Evolutionary conservation across 2,113 vertebrate genomes (phyloP).

Genomic region (Hypanus sabinus): DNA sequence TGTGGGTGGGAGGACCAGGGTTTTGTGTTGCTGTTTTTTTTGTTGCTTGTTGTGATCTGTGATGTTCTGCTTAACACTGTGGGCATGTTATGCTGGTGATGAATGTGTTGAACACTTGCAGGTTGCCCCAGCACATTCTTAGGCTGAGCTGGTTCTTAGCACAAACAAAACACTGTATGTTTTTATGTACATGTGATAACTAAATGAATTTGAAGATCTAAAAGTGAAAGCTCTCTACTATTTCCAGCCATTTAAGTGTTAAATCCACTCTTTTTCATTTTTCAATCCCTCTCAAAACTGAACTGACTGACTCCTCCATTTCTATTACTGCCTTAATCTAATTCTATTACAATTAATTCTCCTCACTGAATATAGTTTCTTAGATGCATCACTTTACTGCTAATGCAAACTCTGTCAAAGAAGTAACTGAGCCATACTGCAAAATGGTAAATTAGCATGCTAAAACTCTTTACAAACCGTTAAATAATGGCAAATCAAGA

Average conservation of each 20-base stretch:
- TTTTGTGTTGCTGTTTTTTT: no score
- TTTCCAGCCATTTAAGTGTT: not conserved
- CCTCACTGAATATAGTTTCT: not conserved
- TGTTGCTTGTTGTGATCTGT: no score
- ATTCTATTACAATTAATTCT: not conserved
- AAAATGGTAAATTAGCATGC: not conserved
- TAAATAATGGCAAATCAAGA: not conserved
- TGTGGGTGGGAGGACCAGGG: no score
- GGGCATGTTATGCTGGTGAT: no score
- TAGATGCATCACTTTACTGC: not conserved
- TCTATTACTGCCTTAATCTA: not conserved
- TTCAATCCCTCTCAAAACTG: not conserved
- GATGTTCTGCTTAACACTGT: no score
- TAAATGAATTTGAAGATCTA: no score
- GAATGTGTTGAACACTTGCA: no score
- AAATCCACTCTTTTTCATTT: not conserved
- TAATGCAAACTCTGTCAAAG: not conserved
- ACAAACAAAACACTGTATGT: no score
- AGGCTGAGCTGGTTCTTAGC: no score
- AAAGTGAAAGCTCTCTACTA: no score
- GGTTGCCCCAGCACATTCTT: no score
- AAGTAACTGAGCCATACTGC: not conserved
- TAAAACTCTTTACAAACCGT: not conserved
- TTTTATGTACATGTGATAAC: no score
- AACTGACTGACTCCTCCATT: not conserved